These are phyloP conservation scores for Telmatochromis sp. DNA, from an alignment of 2,113 vertebrate species.

Conservation along the genomic window DNA sequence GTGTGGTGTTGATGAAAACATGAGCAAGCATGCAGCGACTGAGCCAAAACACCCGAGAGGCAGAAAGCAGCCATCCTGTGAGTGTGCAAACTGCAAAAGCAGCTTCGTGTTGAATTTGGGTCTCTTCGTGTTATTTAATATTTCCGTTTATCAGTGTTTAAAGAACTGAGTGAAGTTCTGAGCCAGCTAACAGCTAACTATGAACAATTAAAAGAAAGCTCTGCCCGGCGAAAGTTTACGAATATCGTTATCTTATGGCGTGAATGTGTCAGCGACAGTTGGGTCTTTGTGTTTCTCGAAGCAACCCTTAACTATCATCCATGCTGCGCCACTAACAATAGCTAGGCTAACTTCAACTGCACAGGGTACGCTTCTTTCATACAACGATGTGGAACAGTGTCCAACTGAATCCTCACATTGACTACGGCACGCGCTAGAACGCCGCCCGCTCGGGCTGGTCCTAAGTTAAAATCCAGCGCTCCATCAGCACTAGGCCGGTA, in stretches of 20 bases:
- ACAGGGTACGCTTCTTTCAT: background rate
- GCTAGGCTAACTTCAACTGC: conserved; percentile 33
- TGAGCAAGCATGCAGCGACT: background rate
- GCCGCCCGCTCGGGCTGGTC: background rate
- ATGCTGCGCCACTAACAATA: background rate
- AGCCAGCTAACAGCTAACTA: background rate
- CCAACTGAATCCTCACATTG: no score
- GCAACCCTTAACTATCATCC: background rate
- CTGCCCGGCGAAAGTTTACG: background rate
- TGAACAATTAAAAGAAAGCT: background rate
- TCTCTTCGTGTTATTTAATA: background rate
- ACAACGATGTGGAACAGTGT: rapidly evolving
- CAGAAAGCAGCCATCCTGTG: background rate
- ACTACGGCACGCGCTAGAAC: background rate
- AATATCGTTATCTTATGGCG: no score
- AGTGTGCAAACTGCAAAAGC: background rate
- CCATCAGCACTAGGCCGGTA: conserved; percentile 4
- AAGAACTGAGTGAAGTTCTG: background rate
- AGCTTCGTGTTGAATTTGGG: background rate
- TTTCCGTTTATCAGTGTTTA: background rate
- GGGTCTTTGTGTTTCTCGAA: rapidly evolving
- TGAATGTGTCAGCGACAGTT: background rate
- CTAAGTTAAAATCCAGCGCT: background rate
- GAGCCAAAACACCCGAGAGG: background rate
- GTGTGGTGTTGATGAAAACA: background rate